These are phyloP conservation scores for Elgaria multicarinata DNA, from an alignment of 2,113 vertebrate species.

Conservation along the genomic window DNA sequence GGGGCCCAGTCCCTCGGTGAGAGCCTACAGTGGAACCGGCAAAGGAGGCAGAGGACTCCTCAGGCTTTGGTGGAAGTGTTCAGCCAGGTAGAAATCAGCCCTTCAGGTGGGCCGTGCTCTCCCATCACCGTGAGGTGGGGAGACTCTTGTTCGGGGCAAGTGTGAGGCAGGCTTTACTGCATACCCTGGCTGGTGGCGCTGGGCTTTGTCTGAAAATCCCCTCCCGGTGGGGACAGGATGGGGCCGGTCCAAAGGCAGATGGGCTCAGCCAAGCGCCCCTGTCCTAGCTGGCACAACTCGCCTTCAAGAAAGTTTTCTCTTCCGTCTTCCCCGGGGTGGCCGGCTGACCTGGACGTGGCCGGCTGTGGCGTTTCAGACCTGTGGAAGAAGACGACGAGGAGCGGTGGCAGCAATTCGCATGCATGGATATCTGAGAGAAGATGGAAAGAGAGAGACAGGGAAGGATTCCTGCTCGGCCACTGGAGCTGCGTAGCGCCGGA, in stretches of 20 bases:
- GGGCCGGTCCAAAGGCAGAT: too few species aligned
- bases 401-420: slow-evolving; percentile 22
- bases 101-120: background rate
- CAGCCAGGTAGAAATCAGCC: background rate
- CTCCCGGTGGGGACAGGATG: background rate
- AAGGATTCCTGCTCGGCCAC: slow-evolving; percentile 54
- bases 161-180: background rate
- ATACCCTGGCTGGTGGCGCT: background rate
- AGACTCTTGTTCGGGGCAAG: rapidly evolving
- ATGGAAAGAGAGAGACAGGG: slow-evolving; percentile 20
- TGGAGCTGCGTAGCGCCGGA: background rate
- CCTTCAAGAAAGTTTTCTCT: slow-evolving; percentile 49
- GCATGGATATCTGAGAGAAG: background rate
- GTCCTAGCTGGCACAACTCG: background rate
- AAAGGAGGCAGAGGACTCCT: background rate
- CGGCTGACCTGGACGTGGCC: background rate
- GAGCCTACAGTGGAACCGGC: background rate
- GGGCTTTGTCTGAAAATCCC: background rate
- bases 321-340: background rate
- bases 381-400: too few species aligned
- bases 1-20: background rate
- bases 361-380: background rate
- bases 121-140: background rate
- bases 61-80: background rate
- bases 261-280: too few species aligned